Base-by-base conservation (phyloP, 2,888 invertebrate genomes). In the Dolomedes plantarius region DNA sequence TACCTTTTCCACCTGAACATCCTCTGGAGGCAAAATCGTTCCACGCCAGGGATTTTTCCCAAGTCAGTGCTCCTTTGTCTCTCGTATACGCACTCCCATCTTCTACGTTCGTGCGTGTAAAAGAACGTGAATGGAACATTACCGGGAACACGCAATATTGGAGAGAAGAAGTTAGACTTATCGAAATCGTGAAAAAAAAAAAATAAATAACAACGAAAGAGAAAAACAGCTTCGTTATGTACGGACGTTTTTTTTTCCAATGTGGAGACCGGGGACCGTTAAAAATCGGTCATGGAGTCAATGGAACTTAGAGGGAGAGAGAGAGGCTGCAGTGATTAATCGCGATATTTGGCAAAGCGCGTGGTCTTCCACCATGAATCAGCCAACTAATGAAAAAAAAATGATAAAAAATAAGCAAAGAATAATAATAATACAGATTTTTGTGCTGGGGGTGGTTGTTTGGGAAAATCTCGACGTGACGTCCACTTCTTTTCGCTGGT, bases 311-410 rank as follows among this genome's bases (percentile, higher is more conserved):
- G 19, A 36, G 36, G 6, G n/a, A 23, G 36, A n/a, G n/a, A n/a
- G n/a, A n/a, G 36, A 31, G 28, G 13, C 0, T n/a, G n/a, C n/a
- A 28, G 46, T 82, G 82, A 76, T 76, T 67, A 82, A 82, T 82
- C 50, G 65, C 64, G 32, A 29, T 65, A 65, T 71, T 69, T 82
- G 72, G 65, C 71, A 64, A 50, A 64, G 16, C 71, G 41, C 41
- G 67, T 72, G 65, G 41, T 32, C 29, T 36, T 32, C 29, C 69
- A 29, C 65, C 62, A 82, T 82, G 76, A 71, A 71, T 71, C 64
- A 72, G 41, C 62, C 64, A 16, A 29, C 65, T 65, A 41, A 69
- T 32, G 28, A 68, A 23, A 68, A n/a, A 69, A 69, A 69, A 36
- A n/a, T n/a, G n/a, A n/a, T n/a, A n/a, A n/a, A n/a, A n/a, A n/a